Conservation (phyloP, 2,113 vertebrate genomes). For the Barbus barbus region DNA sequence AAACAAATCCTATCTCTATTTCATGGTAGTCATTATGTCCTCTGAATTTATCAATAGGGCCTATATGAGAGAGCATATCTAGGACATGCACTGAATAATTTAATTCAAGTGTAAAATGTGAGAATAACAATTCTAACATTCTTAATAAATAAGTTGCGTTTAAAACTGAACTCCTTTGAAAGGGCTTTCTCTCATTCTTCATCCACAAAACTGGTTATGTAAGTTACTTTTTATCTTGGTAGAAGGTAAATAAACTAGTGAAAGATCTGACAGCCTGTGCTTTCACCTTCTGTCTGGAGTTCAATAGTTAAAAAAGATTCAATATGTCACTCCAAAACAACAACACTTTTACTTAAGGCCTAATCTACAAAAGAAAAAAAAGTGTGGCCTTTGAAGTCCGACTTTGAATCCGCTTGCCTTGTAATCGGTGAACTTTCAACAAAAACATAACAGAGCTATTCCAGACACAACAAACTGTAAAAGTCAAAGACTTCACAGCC, state of each 20-base stretch:
- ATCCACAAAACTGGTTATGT: background rate
- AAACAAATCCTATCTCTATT: conserved; percentile 8
- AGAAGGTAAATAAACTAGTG: background rate
- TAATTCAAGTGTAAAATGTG: background rate
- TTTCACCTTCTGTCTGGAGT: conserved; percentile 7
- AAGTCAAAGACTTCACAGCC: background rate
- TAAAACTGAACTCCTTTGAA: background rate
- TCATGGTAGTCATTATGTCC: background rate
- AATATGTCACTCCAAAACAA: conserved; percentile 13
- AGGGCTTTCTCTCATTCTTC: background rate
- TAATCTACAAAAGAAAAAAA: background rate
- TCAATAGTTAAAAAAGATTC: background rate
- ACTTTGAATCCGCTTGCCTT: background rate
- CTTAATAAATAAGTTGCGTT: background rate
- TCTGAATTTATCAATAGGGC: background rate
- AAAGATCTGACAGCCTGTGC: background rate
- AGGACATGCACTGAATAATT: background rate
- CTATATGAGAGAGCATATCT: background rate
- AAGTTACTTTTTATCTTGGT: conserved; percentile 27
- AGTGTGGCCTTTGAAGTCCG: background rate
- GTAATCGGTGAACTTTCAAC: conserved; percentile 12
- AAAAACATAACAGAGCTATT: background rate
- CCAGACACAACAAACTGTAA: conserved; percentile 35
- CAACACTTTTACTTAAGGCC: background rate
- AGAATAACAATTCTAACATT: background rate